Percentiles rank a stretch among this genome's conserved stretches.
Evolutionary conservation across 2,888 invertebrate species (phyloP).

Genomic region (Hydraecia micacea): DNA sequence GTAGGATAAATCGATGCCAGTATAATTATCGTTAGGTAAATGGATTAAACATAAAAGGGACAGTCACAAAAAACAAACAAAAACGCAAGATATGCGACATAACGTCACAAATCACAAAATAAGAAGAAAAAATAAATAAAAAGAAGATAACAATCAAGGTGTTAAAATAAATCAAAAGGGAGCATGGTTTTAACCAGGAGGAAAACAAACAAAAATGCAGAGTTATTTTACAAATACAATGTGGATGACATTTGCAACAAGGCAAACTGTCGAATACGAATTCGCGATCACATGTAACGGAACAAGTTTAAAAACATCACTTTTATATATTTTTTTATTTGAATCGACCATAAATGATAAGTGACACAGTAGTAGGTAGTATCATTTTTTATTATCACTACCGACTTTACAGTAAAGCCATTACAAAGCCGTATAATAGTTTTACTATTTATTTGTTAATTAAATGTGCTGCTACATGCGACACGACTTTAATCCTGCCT

Average conservation of each 20-base stretch:
- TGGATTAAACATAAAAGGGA: conserved; percentile 20
- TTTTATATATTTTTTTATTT: not conserved
- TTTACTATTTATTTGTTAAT: conserved; percentile 40
- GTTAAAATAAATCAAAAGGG: conserved; percentile 5
- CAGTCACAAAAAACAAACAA: conserved; percentile 23
- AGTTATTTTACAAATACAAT: conserved; percentile 26
- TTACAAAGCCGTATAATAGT: conserved; percentile 21
- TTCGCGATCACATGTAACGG: conserved; percentile 42
- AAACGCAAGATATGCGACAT: not conserved
- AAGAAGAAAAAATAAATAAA: not conserved
- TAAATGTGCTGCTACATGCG: conserved; percentile 51
- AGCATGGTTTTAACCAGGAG: conserved; percentile 19
- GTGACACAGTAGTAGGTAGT: conserved; percentile 14
- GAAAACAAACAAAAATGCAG: conserved; percentile 16
- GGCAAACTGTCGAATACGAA: conserved; percentile 35
- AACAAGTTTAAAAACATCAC: conserved; percentile 16
- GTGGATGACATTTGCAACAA: conserved; percentile 14
- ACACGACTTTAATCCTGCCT: conserved; percentile 34
- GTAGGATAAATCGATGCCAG: conserved; percentile 16
- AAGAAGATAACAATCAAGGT: conserved; percentile 2
- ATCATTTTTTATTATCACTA: not conserved
- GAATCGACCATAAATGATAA: not conserved
- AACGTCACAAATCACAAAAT: not conserved
- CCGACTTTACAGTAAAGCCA: conserved; percentile 14
- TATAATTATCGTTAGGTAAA: conserved; percentile 5